Base-by-base conservation (phyloP, 2,113 vertebrate genomes). In the Megaceryle torquata region DNA sequence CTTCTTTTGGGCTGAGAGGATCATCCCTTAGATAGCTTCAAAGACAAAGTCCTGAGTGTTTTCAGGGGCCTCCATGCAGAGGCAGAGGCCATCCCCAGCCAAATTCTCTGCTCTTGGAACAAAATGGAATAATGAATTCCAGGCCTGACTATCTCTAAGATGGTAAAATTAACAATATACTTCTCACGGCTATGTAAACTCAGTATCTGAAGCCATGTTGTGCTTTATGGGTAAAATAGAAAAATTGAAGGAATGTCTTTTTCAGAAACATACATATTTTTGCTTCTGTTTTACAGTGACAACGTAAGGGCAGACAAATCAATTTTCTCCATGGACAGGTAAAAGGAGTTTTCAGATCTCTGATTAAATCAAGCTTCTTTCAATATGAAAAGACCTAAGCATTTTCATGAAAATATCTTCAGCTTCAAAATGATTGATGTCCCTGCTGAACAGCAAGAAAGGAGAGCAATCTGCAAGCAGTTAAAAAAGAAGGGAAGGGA, bases 111-210 rank as follows among this genome's bases (percentile, higher is more conserved):
- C 54, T 87, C 90, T 60, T 82, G 41, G 89, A 93, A 75, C 95
- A 94, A 97, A 92, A 61, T 35, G 48, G 94, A 97, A 88, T 96
- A 97, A 97, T 89, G 77, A 95, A 95, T 97, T 95, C 88, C 91
- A 89, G 67, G 67, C 71, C 64, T 94, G 61, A 67, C 97, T 97
- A 91, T 97, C 80, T 96, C 91, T 91, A 96, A 96, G 93, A 95
- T 95, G 83, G 95, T 93, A 95, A 97, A 98, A 93, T 93, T 92
- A 94, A 91, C 61, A 91, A 77, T 93, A 89, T 76, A 75, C 65
- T 74, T 59, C 72, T 97, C 89, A 71, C 13, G 19, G 86, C 89
- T 96, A 91, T 78, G 13, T 75, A 92, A 46, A 16, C 37, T 93
- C 93, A 86, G 48, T 68, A 63, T 89, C n/a, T 89, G 68, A 97